Evolutionary conservation across 2,797 vertebrate genomes (phyloP), one percentile per base, ranked within the genome.

Genomic region (Microctenopoma lineatum): DNA sequence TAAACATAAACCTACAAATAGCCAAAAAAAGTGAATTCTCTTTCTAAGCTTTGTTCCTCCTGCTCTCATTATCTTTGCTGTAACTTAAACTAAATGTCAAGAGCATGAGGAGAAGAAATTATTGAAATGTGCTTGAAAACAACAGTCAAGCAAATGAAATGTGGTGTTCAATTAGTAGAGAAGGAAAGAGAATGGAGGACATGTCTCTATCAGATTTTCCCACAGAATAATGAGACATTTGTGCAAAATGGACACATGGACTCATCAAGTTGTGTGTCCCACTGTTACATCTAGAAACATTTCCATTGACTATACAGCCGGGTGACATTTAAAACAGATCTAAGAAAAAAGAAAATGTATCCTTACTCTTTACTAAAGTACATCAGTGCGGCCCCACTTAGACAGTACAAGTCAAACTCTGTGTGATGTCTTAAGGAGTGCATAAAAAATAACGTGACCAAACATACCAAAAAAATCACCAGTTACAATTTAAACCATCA

Each of bases 41-140:
- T 12, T 77, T 47, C 39, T 50, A 54, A 71, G 59, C 55, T 65
- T 41, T 55, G 4, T 25, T 67, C 54, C 66, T 66, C 73, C 52
- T 73, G 36, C 42, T 72, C 42, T 72, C 48, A 7, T 52, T 64
- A 56, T 69, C 36, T 60, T 13, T 41, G 62, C 62, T 42, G 44
- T 69, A 51, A 66, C 55, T 75, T 68, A 54, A 66, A 16, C 70
- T 75, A 41, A 70, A 81, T 64, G 54, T 80, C 18, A 9, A 3
- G 41, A 55, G 34, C 25, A 13, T 34, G 25, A 57, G 26, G 38
- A 66, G 50, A 71, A 18, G 29, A 26, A 74, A 44, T 57, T 63
- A 52, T 3, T 9, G 53, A 72, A 57, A 66, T 29, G 5, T 29
- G 27, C 27, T 29, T 4, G 2, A 42, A 15, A 5, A 46, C 21